Conservation (phyloP, 2,888 invertebrate genomes). For the Rhagium mordax region DNA sequence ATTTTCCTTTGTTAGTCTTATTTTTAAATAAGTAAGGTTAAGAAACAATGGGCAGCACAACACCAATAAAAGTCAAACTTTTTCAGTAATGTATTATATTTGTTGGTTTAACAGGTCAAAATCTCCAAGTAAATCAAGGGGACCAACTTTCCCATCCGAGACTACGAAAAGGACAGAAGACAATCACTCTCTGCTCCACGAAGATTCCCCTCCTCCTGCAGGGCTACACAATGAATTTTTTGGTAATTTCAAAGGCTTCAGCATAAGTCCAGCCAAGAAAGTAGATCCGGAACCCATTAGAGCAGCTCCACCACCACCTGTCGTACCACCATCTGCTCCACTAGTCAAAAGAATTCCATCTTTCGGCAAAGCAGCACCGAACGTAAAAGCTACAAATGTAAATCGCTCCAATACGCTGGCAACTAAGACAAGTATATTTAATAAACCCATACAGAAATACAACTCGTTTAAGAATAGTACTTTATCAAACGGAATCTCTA, state of each 20-base stretch:
- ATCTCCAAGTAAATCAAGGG: slow-evolving; percentile 65
- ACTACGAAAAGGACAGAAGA: slow-evolving; percentile 76
- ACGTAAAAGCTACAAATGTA: slow-evolving; percentile 50
- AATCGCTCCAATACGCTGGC: slow-evolving; percentile 46
- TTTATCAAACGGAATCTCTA: slow-evolving; percentile 64
- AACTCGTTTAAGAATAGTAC: slow-evolving; percentile 69
- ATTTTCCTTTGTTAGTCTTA: slow-evolving; percentile 34
- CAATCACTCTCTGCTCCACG: slow-evolving; percentile 77
- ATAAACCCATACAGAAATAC: slow-evolving; percentile 58
- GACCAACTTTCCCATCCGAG: slow-evolving; percentile 66
- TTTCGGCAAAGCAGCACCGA: slow-evolving; percentile 54
- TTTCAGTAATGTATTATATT: slow-evolving; percentile 40
- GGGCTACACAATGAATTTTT: slow-evolving; percentile 76
- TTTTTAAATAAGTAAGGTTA: slow-evolving; percentile 30
- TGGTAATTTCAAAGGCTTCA: slow-evolving; percentile 90
- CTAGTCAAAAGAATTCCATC: slow-evolving; percentile 53
- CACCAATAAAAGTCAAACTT: not conserved
- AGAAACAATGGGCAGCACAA: slow-evolving; percentile 17
- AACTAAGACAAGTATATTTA: slow-evolving; percentile 53
- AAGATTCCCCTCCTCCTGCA: slow-evolving; percentile 58
- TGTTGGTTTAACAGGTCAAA: slow-evolving; percentile 63
- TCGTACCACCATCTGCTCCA: slow-evolving; percentile 64
- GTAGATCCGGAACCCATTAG: slow-evolving; percentile 62
- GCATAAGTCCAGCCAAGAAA: slow-evolving; percentile 78
- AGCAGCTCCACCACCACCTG: slow-evolving; percentile 79